Base-by-base conservation (phyloP, 53 echinoderm and acorn worm species). In the Holothuria leucospilota region DNA sequence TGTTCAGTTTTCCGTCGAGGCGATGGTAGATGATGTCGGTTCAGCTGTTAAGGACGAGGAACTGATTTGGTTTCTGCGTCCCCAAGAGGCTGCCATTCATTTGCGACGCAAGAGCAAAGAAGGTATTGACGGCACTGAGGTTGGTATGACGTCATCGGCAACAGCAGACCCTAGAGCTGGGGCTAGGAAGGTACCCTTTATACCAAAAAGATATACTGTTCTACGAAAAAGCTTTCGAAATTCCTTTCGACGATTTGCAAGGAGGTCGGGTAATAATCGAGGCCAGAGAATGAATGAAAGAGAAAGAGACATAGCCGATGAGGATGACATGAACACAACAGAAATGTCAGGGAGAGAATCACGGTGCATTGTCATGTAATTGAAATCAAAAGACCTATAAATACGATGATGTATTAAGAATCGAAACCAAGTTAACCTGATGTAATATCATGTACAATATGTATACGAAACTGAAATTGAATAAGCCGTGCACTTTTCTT, bases 31-130 rank as follows among this genome's bases (percentile, higher is more conserved):
- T 30, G 87, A 88, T 12, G 88, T 95, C n/a, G 93, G 88, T 26
- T 62, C 75, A 6, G 72, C 86, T n/a, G 93, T 92, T 1, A 85
- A 88, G 16, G 87, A 98, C 53, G 86, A 88, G 46, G 84, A 85
- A n/a, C 88, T 98, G 77, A 87, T 94, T 34, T 98, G 98, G 98
- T 98, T 98, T 81, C 63, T 98, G 59, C 92, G 92, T 78, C 95
- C 98, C 5, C 91, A 90, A 68, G 98, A 97, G 71, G 95, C 98
- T 24, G 90, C 90, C 25, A 29, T 86, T 16, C 82, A 81, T 80
- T 79, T 90, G 58, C 80, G 77, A 27, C 52, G 29, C 59, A 77
- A 77, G 14, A 42, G 69, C 63, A 63, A 81, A 42, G 30, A 56
- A 68, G 72, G 39, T 11, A 38, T 20, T 13, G 62, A 69, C 15